Evolutionary conservation across 2,113 vertebrate species (phyloP).

Genomic region (Nycticorax nycticorax): DNA sequence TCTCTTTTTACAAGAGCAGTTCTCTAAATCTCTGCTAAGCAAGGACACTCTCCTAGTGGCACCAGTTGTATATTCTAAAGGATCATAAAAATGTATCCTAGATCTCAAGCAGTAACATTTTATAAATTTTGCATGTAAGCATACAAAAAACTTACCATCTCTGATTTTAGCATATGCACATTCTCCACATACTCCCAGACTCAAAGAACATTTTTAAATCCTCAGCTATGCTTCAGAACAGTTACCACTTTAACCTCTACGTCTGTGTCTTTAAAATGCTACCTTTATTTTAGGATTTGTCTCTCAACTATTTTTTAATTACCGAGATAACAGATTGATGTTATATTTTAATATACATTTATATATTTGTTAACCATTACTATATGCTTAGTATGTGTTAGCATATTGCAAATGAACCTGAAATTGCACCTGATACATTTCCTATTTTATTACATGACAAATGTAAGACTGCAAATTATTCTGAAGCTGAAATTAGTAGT

Average conservation of each 20-base stretch:
- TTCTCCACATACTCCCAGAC: background rate
- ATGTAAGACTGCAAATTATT: background rate
- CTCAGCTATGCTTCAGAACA: background rate
- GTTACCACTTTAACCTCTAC: background rate
- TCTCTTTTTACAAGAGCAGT: background rate
- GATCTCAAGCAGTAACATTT: background rate
- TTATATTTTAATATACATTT: background rate
- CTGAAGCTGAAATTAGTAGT: conserved; percentile 30
- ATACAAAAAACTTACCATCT: background rate
- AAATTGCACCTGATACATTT: background rate
- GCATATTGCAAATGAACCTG: background rate
- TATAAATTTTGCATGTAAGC: background rate
- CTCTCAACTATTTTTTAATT: conserved; percentile 18
- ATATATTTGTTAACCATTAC: background rate
- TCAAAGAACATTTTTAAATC: background rate
- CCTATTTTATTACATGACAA: background rate
- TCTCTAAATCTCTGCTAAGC: background rate
- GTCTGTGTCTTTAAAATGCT: background rate
- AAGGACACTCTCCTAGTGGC: background rate
- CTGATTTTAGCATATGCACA: background rate
- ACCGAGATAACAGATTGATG: background rate
- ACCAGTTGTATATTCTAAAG: background rate
- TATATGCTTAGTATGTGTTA: background rate
- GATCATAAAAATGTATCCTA: background rate
- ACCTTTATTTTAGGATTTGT: conserved; percentile 8